A percentile compares a stretch with the other conserved stretches of the same genome.
Conservation (phyloP, 2,888 invertebrate species). For the Lasioglossum figueresi region DNA sequence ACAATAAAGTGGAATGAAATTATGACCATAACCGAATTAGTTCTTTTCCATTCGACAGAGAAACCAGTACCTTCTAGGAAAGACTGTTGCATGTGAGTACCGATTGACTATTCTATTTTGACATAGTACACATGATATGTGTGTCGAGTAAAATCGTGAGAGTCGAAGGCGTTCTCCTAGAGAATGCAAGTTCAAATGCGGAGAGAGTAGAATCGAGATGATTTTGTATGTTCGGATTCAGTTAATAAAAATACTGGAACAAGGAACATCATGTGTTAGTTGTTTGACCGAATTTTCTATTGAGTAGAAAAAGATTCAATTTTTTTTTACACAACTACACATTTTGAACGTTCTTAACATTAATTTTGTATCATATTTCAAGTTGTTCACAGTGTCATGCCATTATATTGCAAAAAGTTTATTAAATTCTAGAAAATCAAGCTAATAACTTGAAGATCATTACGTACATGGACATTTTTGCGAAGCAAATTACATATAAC, state of each 20-base stretch:
- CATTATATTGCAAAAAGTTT: background rate
- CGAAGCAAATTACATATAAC: background rate
- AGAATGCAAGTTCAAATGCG: background rate
- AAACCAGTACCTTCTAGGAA: slow-evolving; percentile 48
- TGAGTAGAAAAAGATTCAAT: background rate
- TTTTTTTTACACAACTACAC: background rate
- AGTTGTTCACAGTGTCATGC: background rate
- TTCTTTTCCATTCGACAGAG: slow-evolving; percentile 45
- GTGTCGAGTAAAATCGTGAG: background rate
- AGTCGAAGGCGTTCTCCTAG: background rate
- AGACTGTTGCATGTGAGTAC: background rate
- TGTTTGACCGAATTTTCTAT: background rate
- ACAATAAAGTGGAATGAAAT: slow-evolving; percentile 68
- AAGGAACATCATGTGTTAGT: background rate
- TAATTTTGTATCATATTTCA: background rate
- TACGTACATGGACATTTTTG: background rate
- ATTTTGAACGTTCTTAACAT: background rate
- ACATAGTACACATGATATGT: background rate
- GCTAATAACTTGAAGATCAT: background rate
- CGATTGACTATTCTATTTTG: background rate
- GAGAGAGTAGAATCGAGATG: background rate
- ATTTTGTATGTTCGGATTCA: background rate
- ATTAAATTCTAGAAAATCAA: background rate
- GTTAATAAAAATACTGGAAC: background rate
- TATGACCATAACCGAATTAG: slow-evolving; percentile 43